Evolutionary conservation across 2,113 vertebrate species (phyloP).

Genomic region (Periophthalmodon schlosseri): DNA sequence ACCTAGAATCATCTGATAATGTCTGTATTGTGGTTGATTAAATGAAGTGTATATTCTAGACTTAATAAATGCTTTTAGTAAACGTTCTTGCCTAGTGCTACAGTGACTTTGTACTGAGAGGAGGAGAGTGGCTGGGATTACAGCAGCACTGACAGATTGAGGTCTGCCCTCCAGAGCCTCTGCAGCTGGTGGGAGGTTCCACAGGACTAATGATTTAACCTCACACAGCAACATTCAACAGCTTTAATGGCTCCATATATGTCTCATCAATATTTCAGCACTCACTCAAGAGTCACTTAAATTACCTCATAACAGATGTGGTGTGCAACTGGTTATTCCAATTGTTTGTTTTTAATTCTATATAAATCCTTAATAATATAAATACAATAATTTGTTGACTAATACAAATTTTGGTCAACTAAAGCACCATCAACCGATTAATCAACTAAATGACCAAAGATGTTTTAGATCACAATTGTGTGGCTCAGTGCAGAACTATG

Average conservation of each 20-base stretch:
- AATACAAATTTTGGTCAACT: no score
- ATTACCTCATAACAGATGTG: background rate
- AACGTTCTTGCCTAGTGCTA: background rate
- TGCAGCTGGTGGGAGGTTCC: conserved; percentile 65
- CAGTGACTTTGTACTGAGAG: conserved; percentile 21
- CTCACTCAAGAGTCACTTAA: conserved; percentile 34
- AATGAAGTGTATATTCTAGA: background rate
- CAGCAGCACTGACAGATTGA: conserved; percentile 73
- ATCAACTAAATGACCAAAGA: no score
- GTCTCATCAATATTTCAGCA: conserved; percentile 28
- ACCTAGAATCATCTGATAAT: no score
- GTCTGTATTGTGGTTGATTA: background rate
- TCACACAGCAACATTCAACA: conserved; percentile 24
- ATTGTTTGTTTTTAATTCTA: no score
- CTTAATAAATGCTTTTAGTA: background rate
- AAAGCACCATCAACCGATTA: no score
- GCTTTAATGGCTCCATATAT: conserved; percentile 28
- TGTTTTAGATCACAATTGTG: no score
- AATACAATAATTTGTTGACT: no score
- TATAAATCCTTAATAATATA: no score
- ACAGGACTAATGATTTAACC: conserved; percentile 57
- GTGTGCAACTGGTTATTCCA: background rate
- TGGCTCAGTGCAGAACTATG: no score
- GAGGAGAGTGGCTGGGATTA: conserved; percentile 33
- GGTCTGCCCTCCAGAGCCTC: conserved; percentile 71